A percentile compares a stretch with the other conserved stretches of the same genome.
These are phyloP conservation scores for Caiman crocodilus DNA, from an alignment of 2,797 vertebrate genomes.

Conservation along the genomic window DNA sequence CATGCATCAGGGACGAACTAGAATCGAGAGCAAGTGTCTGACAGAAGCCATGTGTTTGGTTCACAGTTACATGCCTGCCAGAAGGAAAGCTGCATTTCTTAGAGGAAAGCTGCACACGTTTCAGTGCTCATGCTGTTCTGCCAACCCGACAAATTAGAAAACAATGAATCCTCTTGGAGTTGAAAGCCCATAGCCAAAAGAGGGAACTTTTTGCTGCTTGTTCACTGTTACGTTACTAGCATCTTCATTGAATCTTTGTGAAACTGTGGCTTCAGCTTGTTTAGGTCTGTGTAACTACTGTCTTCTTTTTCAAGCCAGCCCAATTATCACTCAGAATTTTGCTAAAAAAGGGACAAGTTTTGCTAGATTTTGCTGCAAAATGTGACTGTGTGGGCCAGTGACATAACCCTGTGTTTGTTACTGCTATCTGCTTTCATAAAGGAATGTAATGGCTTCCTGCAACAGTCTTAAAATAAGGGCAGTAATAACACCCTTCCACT, in stretches of 20 bases:
- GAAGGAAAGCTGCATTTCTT: not conserved
- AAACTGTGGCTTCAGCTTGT: constrained; percentile 18
- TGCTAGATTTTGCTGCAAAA: not conserved
- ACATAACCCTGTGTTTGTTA: no score
- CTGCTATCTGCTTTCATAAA: no score
- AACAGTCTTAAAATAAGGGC: no score
- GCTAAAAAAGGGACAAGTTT: not conserved
- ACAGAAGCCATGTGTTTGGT: accelerated
- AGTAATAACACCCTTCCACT: no score
- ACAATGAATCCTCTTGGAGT: not conserved
- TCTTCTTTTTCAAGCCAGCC: not conserved
- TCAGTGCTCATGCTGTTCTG: accelerated
- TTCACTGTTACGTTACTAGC: not conserved
- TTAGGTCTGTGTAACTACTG: not conserved
- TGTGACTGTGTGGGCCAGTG: no score
- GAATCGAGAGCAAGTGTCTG: accelerated
- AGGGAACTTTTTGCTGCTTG: constrained; percentile 38
- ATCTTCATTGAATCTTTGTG: not conserved
- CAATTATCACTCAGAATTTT: not conserved
- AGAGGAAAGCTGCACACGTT: not conserved
- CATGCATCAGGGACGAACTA: accelerated
- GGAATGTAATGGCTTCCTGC: no score
- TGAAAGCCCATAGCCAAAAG: not conserved
- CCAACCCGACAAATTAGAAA: no score
- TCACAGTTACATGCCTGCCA: not conserved